A percentile compares a stretch with the other conserved stretches of the same genome.
Evolutionary conservation across 2,888 invertebrate genomes (phyloP).

Genomic region (Melanotus villosus): DNA sequence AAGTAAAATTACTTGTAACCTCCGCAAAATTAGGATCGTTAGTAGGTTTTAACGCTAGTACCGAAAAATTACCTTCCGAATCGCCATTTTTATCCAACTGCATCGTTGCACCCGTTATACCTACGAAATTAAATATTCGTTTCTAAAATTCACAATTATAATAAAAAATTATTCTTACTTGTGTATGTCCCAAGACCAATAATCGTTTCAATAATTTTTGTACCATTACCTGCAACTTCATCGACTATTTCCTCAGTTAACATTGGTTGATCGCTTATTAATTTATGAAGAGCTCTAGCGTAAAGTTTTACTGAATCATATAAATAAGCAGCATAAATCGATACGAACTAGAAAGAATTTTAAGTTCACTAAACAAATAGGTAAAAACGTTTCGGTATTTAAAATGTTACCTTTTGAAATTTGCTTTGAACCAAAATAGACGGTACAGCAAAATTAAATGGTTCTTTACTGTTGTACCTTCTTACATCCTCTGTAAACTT

Average conservation of each 20-base stretch:
- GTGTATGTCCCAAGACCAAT: conserved; percentile 87
- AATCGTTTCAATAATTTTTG: conserved; percentile 88
- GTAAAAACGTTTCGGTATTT: not conserved
- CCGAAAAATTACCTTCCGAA: conserved; percentile 97
- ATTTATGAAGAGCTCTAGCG: conserved; percentile 85
- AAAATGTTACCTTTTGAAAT: conserved; percentile 51
- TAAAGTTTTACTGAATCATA: conserved; percentile 96
- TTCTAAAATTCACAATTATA: not conserved
- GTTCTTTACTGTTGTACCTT: conserved; percentile 82
- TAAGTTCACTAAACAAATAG: too few relatives aligned
- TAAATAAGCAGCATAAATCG: conserved; percentile 93
- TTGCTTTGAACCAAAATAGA: conserved; percentile 67
- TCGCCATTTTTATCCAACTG: conserved; percentile 94
- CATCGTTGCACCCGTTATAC: conserved; percentile 94
- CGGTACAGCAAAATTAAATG: conserved; percentile 85
- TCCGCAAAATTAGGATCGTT: conserved; percentile 60
- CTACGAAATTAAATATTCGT: conserved; percentile 68
- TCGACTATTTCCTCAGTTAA: conserved; percentile 74
- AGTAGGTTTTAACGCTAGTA: conserved; percentile 81
- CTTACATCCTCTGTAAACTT: conserved; percentile 86
- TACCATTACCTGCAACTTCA: conserved; percentile 86
- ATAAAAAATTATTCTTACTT: conserved; percentile 76
- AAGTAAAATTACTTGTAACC: conserved; percentile 74
- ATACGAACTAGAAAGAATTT: conserved; percentile 79
- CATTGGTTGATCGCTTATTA: conserved; percentile 73